These are phyloP conservation scores for Paedocypris micromegethes DNA, from an alignment of 2,797 vertebrate genomes.

Conservation along the genomic window DNA sequence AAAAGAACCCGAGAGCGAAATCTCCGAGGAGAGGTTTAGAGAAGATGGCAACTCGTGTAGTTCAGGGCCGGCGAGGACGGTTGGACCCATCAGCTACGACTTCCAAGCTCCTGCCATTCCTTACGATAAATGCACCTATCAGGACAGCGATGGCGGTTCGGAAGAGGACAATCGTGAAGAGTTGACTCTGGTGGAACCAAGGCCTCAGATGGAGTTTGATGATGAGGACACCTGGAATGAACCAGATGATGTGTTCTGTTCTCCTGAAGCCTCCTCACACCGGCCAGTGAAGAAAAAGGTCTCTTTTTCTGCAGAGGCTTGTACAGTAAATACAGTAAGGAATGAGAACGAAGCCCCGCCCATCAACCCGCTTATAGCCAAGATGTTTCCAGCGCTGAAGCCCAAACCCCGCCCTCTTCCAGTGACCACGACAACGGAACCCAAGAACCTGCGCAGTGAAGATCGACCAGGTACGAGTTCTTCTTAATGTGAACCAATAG, in stretches of 20 bases:
- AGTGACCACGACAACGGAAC: neutral
- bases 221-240: constrained; percentile 93
- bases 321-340: constrained; percentile 42
- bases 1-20: neutral
- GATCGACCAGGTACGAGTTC: constrained; percentile 52
- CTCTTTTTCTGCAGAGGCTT: constrained; percentile 65
- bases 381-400: constrained; percentile 84
- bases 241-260: constrained; percentile 64
- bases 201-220: constrained; percentile 74
- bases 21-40: constrained; percentile 20
- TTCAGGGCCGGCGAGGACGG: constrained; percentile 40
- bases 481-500: too few relatives aligned
- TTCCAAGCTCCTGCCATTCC: constrained; percentile 54
- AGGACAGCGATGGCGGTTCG: constrained; percentile 57
- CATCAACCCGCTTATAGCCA: constrained; percentile 79
- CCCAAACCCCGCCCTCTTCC: constrained; percentile 63
- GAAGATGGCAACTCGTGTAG: constrained; percentile 29
- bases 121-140: constrained; percentile 67
- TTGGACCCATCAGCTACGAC: constrained; percentile 39
- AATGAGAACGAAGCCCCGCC: constrained; percentile 60
- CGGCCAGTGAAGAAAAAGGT: constrained; percentile 76
- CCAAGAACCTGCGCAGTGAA: constrained; percentile 43
- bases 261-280: constrained; percentile 48
- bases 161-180: constrained; percentile 51
- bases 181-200: constrained; percentile 57